Base-by-base conservation (phyloP, 1,140 invertebrate species). In the Saccostrea glomerata region DNA sequence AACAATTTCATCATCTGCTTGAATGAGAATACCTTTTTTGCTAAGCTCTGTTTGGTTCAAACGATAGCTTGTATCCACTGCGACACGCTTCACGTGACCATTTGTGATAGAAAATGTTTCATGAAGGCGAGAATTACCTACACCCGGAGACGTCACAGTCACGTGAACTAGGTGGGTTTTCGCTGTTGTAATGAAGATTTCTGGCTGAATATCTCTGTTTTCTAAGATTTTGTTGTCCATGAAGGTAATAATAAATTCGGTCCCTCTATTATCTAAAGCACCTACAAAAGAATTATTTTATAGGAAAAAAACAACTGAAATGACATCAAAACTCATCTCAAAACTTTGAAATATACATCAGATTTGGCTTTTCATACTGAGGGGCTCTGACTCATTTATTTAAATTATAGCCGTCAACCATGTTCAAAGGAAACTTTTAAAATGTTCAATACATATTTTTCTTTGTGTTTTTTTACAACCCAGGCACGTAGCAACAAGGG, bases 181-280 rank as follows among this genome's bases (percentile, higher is more conserved):
- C 12, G 73, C 70, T 17, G 90, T 89, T 12, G 90, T 89, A 12
- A 90, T 84, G 84, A 87, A 90, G 6, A 90, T 55, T 84, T 90
- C 90, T 0, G 91, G 88, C 30, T 89, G 85, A 20, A 87, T 30
- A 36, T 89, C 86, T 17, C 23, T 77, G 83, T 84, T 84, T 17
- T 86, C 66, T 9, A 70, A 54, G 13, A 87, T 82, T 40, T 58
- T 40, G 60, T 90, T 91, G 58, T 91, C 85, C 89, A 90, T 88
- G 55, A 86, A 91, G 15, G 60, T 82, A 11, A 91, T 86, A 17
- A 91, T 84, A 25, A 90, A 91, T 54, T 90, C 90, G 55, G 11
- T 90, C 15, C 90, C 90, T 58, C 73, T 86, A 36, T 89, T 90
- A 58, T 91, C 89, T 4, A 86, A 84, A 15, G 84, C 89, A 77